Conservation (phyloP, 30 jellyfish, hydroid and myxozoan genomes). For the Turritopsis rubra region DNA sequence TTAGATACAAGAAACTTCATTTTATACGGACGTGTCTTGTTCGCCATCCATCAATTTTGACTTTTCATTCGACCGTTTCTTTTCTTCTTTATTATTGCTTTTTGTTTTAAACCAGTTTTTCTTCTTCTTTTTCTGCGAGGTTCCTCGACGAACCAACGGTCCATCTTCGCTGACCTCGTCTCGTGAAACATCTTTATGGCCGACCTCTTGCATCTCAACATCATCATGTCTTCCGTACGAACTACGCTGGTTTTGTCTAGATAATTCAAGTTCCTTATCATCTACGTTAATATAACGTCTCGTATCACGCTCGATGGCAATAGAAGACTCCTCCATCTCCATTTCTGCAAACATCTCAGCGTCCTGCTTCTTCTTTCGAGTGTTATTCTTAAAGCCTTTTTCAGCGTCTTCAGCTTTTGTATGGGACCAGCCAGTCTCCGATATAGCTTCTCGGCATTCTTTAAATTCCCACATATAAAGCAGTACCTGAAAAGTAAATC, state of each 20-base stretch:
- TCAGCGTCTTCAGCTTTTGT: slow-evolving; percentile 72
- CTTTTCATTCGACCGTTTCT: not conserved
- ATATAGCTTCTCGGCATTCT: slow-evolving; percentile 74
- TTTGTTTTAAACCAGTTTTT: slow-evolving; percentile 41
- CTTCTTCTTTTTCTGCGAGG: slow-evolving; percentile 31
- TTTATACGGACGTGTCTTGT: not conserved
- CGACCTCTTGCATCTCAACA: slow-evolving; percentile 20
- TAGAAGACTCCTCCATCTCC: slow-evolving; percentile 53
- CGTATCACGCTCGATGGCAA: slow-evolving; percentile 57
- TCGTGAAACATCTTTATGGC: slow-evolving; percentile 56
- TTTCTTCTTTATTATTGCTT: slow-evolving; percentile 17
- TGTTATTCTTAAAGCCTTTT: slow-evolving; percentile 56
- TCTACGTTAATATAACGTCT: slow-evolving; percentile 73
- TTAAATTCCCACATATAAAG: slow-evolving; percentile 87
- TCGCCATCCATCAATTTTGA: slow-evolving; percentile 7
- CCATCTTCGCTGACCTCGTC: slow-evolving; percentile 46
- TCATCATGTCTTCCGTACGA: slow-evolving; percentile 9
- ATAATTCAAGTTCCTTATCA: slow-evolving; percentile 42
- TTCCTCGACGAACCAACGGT: slow-evolving; percentile 48
- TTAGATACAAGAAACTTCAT: not conserved
- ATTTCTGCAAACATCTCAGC: slow-evolving; percentile 79
- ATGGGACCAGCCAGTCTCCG: slow-evolving; percentile 83
- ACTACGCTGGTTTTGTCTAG: slow-evolving; percentile 32
- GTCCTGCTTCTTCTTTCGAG: slow-evolving; percentile 36
- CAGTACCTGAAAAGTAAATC: slow-evolving; percentile 50